Conservation (phyloP, 2,888 invertebrate genomes). For the Calameuta filiformis region DNA sequence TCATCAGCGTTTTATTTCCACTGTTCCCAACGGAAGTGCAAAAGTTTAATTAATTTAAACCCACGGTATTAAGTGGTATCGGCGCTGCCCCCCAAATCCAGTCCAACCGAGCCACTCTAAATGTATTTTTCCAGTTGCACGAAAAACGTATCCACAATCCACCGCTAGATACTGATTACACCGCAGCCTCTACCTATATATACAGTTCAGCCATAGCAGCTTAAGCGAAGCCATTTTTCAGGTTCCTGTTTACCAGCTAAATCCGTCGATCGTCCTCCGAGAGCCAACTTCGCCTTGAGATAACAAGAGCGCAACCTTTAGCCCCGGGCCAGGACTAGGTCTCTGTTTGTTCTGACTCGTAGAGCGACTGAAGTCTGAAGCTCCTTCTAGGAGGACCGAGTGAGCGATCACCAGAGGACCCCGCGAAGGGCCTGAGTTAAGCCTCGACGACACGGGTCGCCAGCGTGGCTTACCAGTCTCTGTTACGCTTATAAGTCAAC, state of each 20-base stretch:
- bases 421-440: conserved; percentile 44
- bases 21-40: conserved; percentile 34
- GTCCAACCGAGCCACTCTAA: too few relatives aligned
- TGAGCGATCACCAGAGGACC: conserved; percentile 47
- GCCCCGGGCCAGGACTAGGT: conserved; percentile 23
- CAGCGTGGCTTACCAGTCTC: conserved; percentile 38
- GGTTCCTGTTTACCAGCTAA: conserved; percentile 10
- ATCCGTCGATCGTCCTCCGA: conserved; percentile 15
- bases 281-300: conserved; percentile 25
- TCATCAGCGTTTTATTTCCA: conserved; percentile 54
- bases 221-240: conserved; percentile 2
- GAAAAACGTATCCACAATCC: too few relatives aligned
- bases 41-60: conserved; percentile 54
- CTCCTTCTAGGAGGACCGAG: conserved; percentile 23
- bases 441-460: conserved; percentile 51
- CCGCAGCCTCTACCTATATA: too few relatives aligned
- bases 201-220: too few relatives aligned
- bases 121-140: too few relatives aligned
- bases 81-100: background rate
- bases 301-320: conserved; percentile 28
- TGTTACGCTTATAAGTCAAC: conserved; percentile 22
- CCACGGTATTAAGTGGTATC: conserved; percentile 45
- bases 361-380: conserved; percentile 18
- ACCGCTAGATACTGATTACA: too few relatives aligned
- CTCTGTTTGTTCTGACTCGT: conserved; percentile 36